Evolutionary conservation across 2,797 vertebrate genomes (phyloP).

Genomic region (Crypturellus tataupa): DNA sequence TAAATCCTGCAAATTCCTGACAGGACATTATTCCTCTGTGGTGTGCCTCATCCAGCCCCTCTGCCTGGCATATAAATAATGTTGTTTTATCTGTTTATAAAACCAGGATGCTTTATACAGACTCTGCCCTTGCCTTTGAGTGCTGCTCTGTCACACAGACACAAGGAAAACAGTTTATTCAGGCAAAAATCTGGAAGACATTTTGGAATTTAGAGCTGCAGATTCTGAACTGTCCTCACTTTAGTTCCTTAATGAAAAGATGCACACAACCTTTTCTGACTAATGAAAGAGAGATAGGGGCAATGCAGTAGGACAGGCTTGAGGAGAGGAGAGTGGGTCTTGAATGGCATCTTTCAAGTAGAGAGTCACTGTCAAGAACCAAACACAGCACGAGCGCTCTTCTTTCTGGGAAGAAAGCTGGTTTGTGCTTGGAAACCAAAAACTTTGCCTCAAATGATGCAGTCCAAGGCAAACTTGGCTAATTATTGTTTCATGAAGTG

Average conservation of each 20-base stretch:
- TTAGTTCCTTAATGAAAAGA: neutral
- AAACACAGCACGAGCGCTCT: neutral
- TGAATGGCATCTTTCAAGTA: too few relatives aligned
- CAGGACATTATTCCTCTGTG: neutral
- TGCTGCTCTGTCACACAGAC: neutral
- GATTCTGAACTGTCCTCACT: neutral
- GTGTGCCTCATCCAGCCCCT: neutral
- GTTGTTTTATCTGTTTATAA: neutral
- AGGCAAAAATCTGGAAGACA: neutral
- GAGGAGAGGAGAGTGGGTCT: too few relatives aligned
- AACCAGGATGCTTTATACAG: neutral
- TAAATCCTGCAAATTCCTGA: neutral
- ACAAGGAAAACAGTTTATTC: neutral
- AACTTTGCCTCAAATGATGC: neutral
- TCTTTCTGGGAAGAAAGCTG: neutral
- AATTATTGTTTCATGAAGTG: neutral
- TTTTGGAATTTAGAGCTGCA: neutral
- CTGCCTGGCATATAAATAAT: neutral
- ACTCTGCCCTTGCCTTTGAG: neutral
- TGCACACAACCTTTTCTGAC: neutral
- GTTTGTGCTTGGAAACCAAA: constrained; percentile 29
- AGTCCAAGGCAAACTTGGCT: neutral
- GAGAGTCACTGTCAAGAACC: neutral
- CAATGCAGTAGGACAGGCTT: too few relatives aligned
- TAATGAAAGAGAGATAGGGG: neutral